A percentile compares a stretch with the other conserved stretches of the same genome.
phyloP scores from a whole-genome alignment of 2,113 vertebrate genomes.

The Halichoerus grypus region DNA sequence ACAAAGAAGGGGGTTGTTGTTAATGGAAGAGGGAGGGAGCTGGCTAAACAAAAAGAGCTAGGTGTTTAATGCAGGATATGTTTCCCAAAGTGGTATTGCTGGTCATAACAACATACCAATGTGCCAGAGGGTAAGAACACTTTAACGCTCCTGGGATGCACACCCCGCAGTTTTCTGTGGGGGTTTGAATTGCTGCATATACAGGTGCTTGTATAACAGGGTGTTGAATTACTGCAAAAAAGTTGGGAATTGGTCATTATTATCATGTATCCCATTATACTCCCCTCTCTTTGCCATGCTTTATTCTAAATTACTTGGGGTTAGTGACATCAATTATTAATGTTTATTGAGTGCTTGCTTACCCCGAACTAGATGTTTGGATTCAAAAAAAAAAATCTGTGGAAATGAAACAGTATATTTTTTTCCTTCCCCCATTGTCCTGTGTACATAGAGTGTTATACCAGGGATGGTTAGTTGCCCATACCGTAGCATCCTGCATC shows the following conservation, averaged over 20 bases:
- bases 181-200: background rate
- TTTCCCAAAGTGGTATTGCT: conserved; percentile 28
- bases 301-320: conserved; percentile 73
- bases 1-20: conserved; percentile 49
- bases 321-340: conserved; percentile 76
- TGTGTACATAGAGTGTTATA: background rate
- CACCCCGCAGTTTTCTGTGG: background rate
- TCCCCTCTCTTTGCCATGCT: conserved; percentile 17
- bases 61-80: background rate
- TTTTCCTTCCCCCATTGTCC: background rate
- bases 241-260: background rate
- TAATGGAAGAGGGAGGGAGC: background rate
- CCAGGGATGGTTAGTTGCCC: background rate
- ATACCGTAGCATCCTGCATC: background rate
- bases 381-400: conserved; percentile 12
- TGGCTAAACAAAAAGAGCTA: conserved; percentile 14
- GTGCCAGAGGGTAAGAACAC: background rate
- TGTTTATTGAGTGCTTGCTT: conserved; percentile 65
- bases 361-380: conserved; percentile 58
- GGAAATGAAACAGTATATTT: conserved; percentile 9
- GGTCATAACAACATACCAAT: background rate
- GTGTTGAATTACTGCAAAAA: conserved; percentile 62
- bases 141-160: conserved; percentile 1
- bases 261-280: conserved; percentile 14
- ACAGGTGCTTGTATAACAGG: background rate